phyloP scores from a whole-genome alignment of 2,888 invertebrate species.

The Pelosia muscerda region DNA sequence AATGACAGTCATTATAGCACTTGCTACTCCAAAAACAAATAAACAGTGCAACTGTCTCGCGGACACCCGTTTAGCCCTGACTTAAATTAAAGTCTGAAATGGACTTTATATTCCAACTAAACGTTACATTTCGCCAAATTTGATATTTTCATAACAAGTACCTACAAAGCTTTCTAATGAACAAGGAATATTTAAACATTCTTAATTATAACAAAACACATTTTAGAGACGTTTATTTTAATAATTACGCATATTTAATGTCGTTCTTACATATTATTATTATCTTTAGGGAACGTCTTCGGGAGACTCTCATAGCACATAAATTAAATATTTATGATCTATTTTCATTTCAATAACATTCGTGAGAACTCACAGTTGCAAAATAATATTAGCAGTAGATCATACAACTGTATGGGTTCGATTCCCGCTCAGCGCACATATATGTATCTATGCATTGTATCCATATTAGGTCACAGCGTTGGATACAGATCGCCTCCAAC shows the following conservation, averaged over 20 bases:
- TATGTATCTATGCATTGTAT: too few species aligned
- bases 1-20: conserved; percentile 65
- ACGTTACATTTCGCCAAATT: conserved; percentile 27
- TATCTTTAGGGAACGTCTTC: conserved; percentile 8
- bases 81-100: conserved; percentile 43
- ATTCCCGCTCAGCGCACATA: not conserved
- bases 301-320: not conserved
- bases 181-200: conserved; percentile 36
- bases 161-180: conserved; percentile 33
- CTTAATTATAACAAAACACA: conserved; percentile 46
- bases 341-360: not conserved
- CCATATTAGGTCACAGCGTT: too few species aligned
- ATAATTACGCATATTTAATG: conserved; percentile 42
- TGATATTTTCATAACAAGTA: conserved; percentile 29
- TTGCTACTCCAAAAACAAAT: conserved; percentile 59
- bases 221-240: conserved; percentile 31
- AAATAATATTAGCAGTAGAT: not conserved
- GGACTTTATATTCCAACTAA: conserved; percentile 36
- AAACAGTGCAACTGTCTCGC: conserved; percentile 56
- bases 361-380: not conserved
- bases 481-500: too few species aligned
- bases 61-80: conserved; percentile 48
- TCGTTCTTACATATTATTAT: conserved; percentile 39
- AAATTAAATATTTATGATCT: not conserved
- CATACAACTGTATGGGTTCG: not conserved